These are phyloP conservation scores for Zeugodacus cucurbitae DNA, from an alignment of 1,140 invertebrate species.

Conservation along the genomic window DNA sequence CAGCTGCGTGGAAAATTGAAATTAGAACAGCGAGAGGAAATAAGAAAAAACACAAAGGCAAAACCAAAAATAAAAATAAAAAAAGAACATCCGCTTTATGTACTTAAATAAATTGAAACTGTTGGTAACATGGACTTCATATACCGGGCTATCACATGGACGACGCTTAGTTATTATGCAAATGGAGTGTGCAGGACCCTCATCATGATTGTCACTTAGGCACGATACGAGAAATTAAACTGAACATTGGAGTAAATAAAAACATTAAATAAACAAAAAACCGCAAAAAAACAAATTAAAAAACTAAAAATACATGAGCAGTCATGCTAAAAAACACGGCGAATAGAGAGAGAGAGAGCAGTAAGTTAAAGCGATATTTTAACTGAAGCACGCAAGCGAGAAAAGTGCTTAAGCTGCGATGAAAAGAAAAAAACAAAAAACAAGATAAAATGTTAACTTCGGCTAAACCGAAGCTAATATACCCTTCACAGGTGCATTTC, in stretches of 20 bases:
- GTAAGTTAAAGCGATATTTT: neutral
- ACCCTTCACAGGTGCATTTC: too few species aligned
- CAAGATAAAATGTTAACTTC: too few species aligned
- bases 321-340: neutral
- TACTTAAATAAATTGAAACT: too few species aligned
- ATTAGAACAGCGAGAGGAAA: neutral
- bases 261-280: neutral
- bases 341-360: neutral
- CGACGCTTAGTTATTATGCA: neutral
- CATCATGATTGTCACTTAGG: neutral
- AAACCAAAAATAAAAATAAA: neutral
- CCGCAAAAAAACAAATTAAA: neutral
- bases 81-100: neutral
- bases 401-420: neutral
- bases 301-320: neutral
- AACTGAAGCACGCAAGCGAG: neutral
- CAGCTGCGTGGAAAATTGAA: neutral
- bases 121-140: neutral
- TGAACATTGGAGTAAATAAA: neutral
- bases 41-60: neutral
- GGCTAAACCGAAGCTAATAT: too few species aligned
- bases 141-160: neutral
- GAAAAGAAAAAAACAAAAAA: neutral
- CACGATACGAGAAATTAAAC: neutral
- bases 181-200: neutral